A percentile compares a stretch with the other conserved stretches of the same genome.
phyloP scores from a whole-genome alignment of 2,113 vertebrate genomes.

The Petrocephalus microphthalmus region DNA sequence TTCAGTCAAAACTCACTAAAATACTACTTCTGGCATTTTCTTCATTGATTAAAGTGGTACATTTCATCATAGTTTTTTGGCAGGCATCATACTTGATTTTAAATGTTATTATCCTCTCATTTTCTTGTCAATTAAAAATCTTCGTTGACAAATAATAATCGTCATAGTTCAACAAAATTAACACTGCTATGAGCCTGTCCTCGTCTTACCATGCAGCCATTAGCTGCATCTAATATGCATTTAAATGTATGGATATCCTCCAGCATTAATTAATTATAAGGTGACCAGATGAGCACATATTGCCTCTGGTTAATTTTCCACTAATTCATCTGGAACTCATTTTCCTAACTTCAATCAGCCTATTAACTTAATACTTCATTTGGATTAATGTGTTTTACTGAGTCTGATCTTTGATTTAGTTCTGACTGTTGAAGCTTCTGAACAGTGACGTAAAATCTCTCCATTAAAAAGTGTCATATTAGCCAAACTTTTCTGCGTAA shows the following conservation, averaged over 20 bases:
- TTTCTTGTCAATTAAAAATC: not conserved
- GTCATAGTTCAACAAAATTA: not conserved
- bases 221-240: not conserved
- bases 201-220: not conserved
- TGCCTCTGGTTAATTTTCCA: not conserved
- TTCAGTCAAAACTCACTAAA: not conserved
- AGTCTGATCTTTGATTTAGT: not conserved
- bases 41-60: not conserved
- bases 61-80: not conserved
- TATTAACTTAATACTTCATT: not conserved
- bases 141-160: too few species aligned
- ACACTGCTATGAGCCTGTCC: not conserved
- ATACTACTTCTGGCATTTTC: not conserved
- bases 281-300: constrained; percentile 4
- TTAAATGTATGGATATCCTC: not conserved
- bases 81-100: not conserved
- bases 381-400: not conserved
- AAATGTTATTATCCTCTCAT: not conserved
- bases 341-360: not conserved
- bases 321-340: not conserved
- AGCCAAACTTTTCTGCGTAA: not conserved
- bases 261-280: constrained; percentile 6
- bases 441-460: not conserved
- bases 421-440: not conserved
- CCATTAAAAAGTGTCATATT: not conserved